Evolutionary conservation across 2,797 vertebrate species (phyloP).

Genomic region (Lutjanus campechanus): DNA sequence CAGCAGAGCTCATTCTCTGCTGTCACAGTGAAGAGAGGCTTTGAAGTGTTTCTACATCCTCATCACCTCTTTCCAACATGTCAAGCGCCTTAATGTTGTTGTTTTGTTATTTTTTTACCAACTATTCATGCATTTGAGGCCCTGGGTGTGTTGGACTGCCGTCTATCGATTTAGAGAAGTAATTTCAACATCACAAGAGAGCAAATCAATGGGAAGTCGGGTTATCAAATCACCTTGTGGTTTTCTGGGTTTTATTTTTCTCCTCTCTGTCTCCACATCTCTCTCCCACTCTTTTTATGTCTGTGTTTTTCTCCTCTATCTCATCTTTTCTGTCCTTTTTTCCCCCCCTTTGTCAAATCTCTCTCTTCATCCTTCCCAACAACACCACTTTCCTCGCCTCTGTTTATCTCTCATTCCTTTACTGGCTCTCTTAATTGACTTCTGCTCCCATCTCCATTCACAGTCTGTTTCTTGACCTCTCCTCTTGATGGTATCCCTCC

Average conservation of each 20-base stretch:
- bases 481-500: background rate
- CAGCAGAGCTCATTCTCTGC: background rate
- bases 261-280: background rate
- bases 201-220: slow-evolving; percentile 61
- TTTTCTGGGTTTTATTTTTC: slow-evolving; percentile 47
- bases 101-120: background rate
- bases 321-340: background rate
- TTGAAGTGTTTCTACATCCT: background rate
- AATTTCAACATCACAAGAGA: slow-evolving; percentile 67
- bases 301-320: slow-evolving; percentile 1
- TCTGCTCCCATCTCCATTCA: slow-evolving; percentile 8
- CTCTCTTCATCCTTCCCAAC: background rate
- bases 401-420: background rate
- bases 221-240: slow-evolving; percentile 64
- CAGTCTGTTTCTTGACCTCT: slow-evolving; percentile 25
- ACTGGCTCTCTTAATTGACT: background rate
- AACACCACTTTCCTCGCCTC: background rate
- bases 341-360: background rate
- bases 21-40: background rate
- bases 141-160: slow-evolving; percentile 3
- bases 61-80: slow-evolving; percentile 15
- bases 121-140: slow-evolving; percentile 6
- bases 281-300: background rate
- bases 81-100: slow-evolving; percentile 10
- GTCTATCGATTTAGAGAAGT: slow-evolving; percentile 65